Conservation (phyloP, 2,888 invertebrate genomes). For the Catocala fraxini region DNA sequence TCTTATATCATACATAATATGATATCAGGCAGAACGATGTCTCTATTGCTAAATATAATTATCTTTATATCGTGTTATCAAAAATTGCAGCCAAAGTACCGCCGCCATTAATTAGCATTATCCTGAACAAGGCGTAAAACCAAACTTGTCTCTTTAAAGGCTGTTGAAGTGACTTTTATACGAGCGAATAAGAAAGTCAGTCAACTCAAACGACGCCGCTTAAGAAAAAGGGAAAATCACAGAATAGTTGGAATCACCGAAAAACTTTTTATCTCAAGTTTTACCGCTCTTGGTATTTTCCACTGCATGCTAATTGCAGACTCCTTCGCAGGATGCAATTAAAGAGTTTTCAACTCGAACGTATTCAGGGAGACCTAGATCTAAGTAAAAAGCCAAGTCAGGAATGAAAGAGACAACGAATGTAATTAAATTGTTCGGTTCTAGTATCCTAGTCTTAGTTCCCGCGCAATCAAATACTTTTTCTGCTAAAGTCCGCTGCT, state of each 20-base stretch:
- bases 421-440: conserved; percentile 81
- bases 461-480: conserved; percentile 72
- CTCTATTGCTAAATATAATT: no score
- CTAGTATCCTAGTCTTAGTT: conserved; percentile 62
- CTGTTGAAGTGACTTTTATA: conserved; percentile 10
- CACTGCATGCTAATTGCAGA: conserved; percentile 72
- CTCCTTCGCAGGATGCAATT: conserved; percentile 72
- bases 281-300: conserved; percentile 58
- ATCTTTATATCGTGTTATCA: no score
- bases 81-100: no score
- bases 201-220: conserved; percentile 19
- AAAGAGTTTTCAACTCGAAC: conserved; percentile 72
- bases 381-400: conserved; percentile 64
- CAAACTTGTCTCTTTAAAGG: conserved; percentile 1
- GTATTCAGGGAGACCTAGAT: conserved; percentile 57
- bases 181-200: conserved; percentile 10
- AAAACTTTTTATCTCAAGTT: conserved; percentile 60
- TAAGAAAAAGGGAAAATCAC: conserved; percentile 31
- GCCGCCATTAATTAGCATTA: not conserved
- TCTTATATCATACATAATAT: no score
- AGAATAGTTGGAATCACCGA: conserved; percentile 25
- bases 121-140: not conserved
- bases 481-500: conserved; percentile 63
- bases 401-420: conserved; percentile 67
- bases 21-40: no score